Evolutionary conservation across 1,140 invertebrate species (phyloP).

Genomic region (Drosophila orosa): DNA sequence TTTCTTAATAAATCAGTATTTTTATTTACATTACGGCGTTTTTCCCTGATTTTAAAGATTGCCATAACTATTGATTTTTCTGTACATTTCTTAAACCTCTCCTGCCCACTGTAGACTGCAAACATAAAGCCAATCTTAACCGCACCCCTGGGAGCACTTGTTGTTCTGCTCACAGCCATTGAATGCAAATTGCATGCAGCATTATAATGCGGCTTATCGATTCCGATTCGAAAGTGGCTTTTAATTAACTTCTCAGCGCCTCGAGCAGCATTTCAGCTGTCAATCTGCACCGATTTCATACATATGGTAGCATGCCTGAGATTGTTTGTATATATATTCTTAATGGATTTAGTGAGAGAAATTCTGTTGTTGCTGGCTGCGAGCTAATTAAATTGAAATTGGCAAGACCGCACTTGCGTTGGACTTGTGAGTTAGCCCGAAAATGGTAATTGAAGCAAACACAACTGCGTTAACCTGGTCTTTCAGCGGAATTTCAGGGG

Average conservation of each 20-base stretch:
- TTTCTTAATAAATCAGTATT: background rate
- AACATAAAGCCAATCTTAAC: conserved; percentile 17
- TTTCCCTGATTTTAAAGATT: background rate
- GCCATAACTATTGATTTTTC: background rate
- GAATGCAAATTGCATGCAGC: conserved; percentile 36
- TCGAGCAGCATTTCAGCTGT: conserved; percentile 8
- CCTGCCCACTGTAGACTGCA: conserved; percentile 3
- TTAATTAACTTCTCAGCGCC: conserved; percentile 37
- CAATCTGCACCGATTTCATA: conserved; percentile 14
- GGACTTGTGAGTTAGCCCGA: conserved; percentile 23
- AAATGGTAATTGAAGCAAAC: conserved; percentile 35
- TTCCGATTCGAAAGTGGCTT: conserved; percentile 46
- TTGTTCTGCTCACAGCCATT: conserved; percentile 16
- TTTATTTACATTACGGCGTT: too few species aligned
- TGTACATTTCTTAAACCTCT: background rate
- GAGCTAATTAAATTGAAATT: conserved; percentile 36
- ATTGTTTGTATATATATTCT: conserved; percentile 7
- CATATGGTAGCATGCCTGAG: background rate
- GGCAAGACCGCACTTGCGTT: conserved; percentile 31
- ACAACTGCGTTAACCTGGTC: conserved; percentile 13
- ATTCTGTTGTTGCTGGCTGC: background rate
- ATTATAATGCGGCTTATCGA: conserved; percentile 40
- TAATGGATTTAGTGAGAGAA: conserved; percentile 22
- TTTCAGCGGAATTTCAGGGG: conserved; percentile 51
- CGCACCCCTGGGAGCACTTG: conserved; percentile 27